Evolutionary conservation across 2,113 vertebrate species (phyloP).

Genomic region (Sisor rabdophorus): DNA sequence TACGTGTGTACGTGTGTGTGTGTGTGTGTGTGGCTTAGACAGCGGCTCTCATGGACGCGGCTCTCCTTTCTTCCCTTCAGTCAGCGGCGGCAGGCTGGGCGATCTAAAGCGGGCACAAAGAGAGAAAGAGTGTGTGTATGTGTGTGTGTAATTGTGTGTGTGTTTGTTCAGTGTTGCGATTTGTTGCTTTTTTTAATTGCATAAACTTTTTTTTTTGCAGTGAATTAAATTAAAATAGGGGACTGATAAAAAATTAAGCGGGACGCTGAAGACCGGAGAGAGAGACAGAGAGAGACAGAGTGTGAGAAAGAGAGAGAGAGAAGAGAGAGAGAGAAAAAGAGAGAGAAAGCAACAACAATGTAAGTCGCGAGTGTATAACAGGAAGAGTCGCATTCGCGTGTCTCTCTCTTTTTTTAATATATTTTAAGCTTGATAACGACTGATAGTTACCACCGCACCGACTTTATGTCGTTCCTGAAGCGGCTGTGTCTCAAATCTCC

Average conservation of each 20-base stretch:
- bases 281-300: constrained; percentile 3
- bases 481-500: neutral
- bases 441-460: neutral
- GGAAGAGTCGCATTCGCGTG: neutral
- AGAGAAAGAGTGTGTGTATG: constrained; percentile 63
- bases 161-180: neutral
- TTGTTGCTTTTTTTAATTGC: neutral
- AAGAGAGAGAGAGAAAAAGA: neutral
- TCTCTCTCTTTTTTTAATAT: neutral
- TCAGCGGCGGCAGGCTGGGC: constrained; percentile 52
- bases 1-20: constrained; percentile 1
- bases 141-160: too few relatives aligned
- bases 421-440: too few relatives aligned
- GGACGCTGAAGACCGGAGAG: neutral
- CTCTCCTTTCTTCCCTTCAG: constrained; percentile 68
- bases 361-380: neutral
- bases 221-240: neutral
- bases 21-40: constrained; percentile 81
- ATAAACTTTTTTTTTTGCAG: neutral
- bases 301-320: neutral
- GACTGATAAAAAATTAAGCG: neutral
- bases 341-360: neutral
- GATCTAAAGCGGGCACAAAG: constrained; percentile 74
- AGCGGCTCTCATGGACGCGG: constrained; percentile 94
- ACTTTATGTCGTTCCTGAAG: neutral